Evolutionary conservation across 2,888 invertebrate genomes (phyloP).

Genomic region (Calameuta idolon): DNA sequence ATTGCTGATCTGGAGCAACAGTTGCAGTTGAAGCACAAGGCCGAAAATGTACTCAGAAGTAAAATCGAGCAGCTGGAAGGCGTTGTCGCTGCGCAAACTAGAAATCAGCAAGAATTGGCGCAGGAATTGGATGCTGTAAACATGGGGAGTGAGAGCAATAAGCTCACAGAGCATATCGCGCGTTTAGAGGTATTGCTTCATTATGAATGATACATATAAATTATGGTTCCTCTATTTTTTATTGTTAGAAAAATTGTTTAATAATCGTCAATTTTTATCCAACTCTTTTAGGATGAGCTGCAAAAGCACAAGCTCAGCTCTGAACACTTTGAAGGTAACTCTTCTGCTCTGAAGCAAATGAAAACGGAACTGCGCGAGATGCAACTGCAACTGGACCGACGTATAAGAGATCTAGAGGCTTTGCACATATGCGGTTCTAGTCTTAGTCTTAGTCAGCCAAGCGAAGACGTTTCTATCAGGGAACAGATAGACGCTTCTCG

Average conservation of each 20-base stretch:
- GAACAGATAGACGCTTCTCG: conserved; percentile 69
- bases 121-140: conserved; percentile 71
- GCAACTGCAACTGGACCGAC: conserved; percentile 76
- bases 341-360: conserved; percentile 68
- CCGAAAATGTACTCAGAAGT: conserved; percentile 73
- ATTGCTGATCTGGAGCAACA: conserved; percentile 83
- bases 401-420: conserved; percentile 80
- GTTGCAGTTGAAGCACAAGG: conserved; percentile 75
- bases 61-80: conserved; percentile 72
- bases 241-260: not conserved
- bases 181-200: conserved; percentile 65
- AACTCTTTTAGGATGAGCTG: conserved; percentile 67
- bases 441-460: conserved; percentile 79
- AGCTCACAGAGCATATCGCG: conserved; percentile 67
- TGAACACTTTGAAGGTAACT: conserved; percentile 68
- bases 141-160: conserved; percentile 66
- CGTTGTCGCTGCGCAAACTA: conserved; percentile 71
- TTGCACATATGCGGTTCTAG: conserved; percentile 76
- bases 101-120: conserved; percentile 70
- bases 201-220: conserved; percentile 9
- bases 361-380: conserved; percentile 72
- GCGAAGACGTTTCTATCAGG: conserved; percentile 83
- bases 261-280: conserved; percentile 24
- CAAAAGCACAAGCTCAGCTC: conserved; percentile 67
- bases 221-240: conserved; percentile 4